Conservation (phyloP, 2,797 vertebrate genomes). For the Sarcophilus harrisii region DNA sequence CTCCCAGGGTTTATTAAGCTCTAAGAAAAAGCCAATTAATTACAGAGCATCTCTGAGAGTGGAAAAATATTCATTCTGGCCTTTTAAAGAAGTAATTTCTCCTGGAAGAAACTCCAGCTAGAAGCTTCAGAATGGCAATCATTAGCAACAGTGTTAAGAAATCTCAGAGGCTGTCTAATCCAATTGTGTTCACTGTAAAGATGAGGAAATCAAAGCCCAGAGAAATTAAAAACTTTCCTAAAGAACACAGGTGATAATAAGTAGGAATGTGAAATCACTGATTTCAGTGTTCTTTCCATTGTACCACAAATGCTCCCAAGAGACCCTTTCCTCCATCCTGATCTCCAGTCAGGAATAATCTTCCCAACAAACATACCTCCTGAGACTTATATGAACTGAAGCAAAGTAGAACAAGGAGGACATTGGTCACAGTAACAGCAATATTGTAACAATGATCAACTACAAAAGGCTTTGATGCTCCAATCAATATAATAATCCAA, state of each 20-base stretch:
- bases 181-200: background rate
- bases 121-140: background rate
- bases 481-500: background rate
- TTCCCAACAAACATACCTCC: background rate
- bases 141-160: background rate
- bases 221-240: background rate
- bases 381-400: background rate
- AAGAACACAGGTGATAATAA: background rate
- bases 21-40: background rate
- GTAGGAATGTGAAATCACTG: background rate
- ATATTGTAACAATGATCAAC: background rate
- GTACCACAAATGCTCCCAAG: background rate
- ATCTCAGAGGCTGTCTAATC: background rate
- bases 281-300: background rate
- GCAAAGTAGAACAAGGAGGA: background rate
- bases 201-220: background rate
- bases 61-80: slow-evolving; percentile 1
- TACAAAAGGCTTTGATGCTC: background rate
- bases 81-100: slow-evolving; percentile 7
- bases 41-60: background rate
- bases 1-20: background rate
- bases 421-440: background rate
- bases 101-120: background rate
- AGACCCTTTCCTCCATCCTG: background rate
- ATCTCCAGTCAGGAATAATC: background rate